Conservation (phyloP, 2,888 invertebrate genomes). For the Polyommatus icarus region DNA sequence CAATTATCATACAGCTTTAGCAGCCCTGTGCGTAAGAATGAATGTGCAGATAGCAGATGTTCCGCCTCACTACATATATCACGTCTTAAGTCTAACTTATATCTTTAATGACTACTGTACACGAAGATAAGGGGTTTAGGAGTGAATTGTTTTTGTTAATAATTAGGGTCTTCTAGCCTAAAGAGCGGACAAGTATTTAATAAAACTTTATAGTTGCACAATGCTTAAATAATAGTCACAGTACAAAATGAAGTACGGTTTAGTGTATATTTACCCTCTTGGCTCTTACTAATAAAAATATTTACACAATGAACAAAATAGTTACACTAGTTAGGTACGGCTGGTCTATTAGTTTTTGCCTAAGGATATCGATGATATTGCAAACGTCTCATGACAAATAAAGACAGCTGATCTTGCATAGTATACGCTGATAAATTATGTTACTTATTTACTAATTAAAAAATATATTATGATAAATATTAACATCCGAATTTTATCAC, state of each 20-base stretch:
- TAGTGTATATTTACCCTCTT: not conserved
- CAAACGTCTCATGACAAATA: too few species aligned
- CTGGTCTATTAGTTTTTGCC: too few species aligned
- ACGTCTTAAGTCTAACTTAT: conserved; percentile 17
- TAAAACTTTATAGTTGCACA: not conserved
- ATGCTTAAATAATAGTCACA: not conserved
- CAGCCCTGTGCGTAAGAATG: conserved; percentile 11
- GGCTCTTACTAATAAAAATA: not conserved
- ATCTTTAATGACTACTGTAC: conserved; percentile 9
- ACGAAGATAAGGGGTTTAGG: conserved; percentile 4
- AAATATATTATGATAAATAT: too few species aligned
- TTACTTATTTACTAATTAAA: too few species aligned
- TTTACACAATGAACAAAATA: too few species aligned
- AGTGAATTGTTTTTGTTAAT: not conserved
- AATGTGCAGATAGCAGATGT: conserved; percentile 22
- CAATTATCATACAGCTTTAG: not conserved
- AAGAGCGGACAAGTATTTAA: not conserved
- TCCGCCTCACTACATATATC: conserved; percentile 18
- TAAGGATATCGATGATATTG: too few species aligned
- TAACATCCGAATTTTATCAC: too few species aligned
- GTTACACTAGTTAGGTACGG: too few species aligned
- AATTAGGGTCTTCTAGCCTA: not conserved
- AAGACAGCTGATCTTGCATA: too few species aligned
- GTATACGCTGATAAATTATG: too few species aligned
- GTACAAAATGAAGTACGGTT: not conserved